These are phyloP conservation scores for Varecia variegata DNA, from an alignment of 2,797 vertebrate genomes.

Conservation along the genomic window DNA sequence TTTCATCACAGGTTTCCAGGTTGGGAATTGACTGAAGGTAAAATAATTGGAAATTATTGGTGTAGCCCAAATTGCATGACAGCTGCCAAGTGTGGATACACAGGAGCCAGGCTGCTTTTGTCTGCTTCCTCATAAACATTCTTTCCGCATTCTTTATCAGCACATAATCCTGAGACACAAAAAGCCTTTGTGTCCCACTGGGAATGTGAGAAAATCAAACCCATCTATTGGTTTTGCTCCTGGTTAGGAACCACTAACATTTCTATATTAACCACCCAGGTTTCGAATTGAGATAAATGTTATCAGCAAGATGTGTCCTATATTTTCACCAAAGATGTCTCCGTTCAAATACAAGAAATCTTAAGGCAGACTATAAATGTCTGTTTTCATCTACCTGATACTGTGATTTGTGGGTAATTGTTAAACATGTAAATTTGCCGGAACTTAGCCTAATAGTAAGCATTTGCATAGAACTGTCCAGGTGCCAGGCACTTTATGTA, in stretches of 20 bases:
- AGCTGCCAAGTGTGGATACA: constrained; percentile 30
- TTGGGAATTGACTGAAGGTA: background rate
- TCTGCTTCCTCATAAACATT: constrained; percentile 64
- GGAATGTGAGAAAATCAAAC: constrained; percentile 60
- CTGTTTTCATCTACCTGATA: background rate
- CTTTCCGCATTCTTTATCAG: constrained; percentile 73
- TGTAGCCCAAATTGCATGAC: constrained; percentile 1
- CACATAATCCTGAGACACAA: constrained; percentile 57
- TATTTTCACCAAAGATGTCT: background rate
- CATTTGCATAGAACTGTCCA: background rate
- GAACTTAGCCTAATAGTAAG: background rate
- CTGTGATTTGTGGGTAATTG: constrained; percentile 5
- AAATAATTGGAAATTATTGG: constrained; percentile 66
- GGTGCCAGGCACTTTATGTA: background rate
- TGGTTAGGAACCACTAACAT: constrained; percentile 32
- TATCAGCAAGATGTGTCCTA: constrained; percentile 16
- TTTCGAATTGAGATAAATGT: constrained; percentile 56
- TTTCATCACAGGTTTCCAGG: background rate
- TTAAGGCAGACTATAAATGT: background rate
- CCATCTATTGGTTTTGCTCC: constrained; percentile 44
- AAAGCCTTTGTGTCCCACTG: constrained; percentile 59
- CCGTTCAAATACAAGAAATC: background rate
- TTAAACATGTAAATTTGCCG: constrained; percentile 18
- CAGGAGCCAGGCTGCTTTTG: constrained; percentile 39
- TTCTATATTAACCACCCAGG: constrained; percentile 32